Evolutionary conservation across 2,888 invertebrate genomes (phyloP).

Genomic region (Acanthopleura granulata): DNA sequence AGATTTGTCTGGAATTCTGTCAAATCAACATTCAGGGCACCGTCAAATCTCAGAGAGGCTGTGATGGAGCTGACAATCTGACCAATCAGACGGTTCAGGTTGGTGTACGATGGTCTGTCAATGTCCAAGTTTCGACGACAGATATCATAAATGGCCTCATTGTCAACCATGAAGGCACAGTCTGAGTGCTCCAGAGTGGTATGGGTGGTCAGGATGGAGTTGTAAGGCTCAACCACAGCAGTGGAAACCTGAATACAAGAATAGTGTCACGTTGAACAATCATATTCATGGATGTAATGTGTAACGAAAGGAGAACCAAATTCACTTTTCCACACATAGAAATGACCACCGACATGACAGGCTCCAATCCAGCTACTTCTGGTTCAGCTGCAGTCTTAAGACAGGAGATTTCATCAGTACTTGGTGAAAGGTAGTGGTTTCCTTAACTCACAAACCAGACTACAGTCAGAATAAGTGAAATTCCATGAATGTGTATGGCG

Average conservation of each 20-base stretch:
- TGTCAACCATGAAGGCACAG: conserved; percentile 74
- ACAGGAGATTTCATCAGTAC: no score
- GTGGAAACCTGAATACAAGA: neutral
- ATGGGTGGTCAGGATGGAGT: conserved; percentile 16
- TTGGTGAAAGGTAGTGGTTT: no score
- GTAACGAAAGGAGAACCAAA: no score
- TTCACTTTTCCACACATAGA: conserved; percentile 91
- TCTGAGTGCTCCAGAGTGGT: conserved; percentile 78
- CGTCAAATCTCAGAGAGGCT: conserved; percentile 71
- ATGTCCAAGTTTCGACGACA: conserved; percentile 85
- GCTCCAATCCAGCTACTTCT: no score
- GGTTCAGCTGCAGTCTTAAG: no score
- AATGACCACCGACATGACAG: no score
- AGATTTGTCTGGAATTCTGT: conserved; percentile 71
- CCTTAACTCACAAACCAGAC: no score
- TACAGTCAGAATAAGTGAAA: no score
- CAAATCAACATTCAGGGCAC: conserved; percentile 72
- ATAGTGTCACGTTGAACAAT: no score
- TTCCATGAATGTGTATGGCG: no score
- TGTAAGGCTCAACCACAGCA: conserved; percentile 16
- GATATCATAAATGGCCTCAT: conserved; percentile 88
- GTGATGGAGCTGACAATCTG: conserved; percentile 77
- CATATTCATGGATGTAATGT: no score
- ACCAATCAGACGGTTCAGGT: conserved; percentile 86
- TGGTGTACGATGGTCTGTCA: conserved; percentile 75